Evolutionary conservation across 2,113 vertebrate species (phyloP), one percentile per base, ranked within the genome.

Genomic region (Tiliqua scincoides): DNA sequence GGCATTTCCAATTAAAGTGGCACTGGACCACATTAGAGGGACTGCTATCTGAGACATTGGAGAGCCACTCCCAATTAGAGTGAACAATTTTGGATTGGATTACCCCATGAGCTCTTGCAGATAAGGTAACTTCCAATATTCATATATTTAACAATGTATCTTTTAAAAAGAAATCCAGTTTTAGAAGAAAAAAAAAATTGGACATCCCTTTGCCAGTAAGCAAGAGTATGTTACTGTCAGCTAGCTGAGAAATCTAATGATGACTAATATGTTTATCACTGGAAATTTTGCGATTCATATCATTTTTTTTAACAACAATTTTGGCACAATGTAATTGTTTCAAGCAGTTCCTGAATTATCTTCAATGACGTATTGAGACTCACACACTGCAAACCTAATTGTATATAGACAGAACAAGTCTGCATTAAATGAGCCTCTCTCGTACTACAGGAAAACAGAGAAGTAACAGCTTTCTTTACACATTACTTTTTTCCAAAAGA

Each of bases 241-340:
- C 43, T 71, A 0, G 0, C 32, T 78, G 74, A 72, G 48, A 91
- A 85, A 4, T 62, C 5, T 23, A 86, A 0, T 0, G 70, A 57
- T 2, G 72, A 84, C 35, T n/a, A 15, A 37, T 76, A 79, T 21
- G 72, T 83, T 79, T 79, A 85, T 84, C 73, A 63, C 7, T 37
- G 72, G 54, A 20, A 87, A 59, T 82, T 78, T 86, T 43, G 20
- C 37, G 14, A 68, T 71, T 59, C 76, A 9, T 15, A 81, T n/a
- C 1, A 62, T 62, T 12, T 17, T 32, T 83, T 17, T 32, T 83
- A 35, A 48, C 43, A 8, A 0, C 62, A 43, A 63, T 63, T 80
- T 86, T 27, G 71, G 14, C 63, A 91, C 6, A 85, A n/a, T n/a
- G n/a, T n/a, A n/a, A 30, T 74, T 2, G 76, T 77, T 80, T 89